A percentile compares a stretch with the other conserved stretches of the same genome.
Evolutionary conservation across 2,888 invertebrate species (phyloP).

Genomic region (Kryphioiulus occultus): DNA sequence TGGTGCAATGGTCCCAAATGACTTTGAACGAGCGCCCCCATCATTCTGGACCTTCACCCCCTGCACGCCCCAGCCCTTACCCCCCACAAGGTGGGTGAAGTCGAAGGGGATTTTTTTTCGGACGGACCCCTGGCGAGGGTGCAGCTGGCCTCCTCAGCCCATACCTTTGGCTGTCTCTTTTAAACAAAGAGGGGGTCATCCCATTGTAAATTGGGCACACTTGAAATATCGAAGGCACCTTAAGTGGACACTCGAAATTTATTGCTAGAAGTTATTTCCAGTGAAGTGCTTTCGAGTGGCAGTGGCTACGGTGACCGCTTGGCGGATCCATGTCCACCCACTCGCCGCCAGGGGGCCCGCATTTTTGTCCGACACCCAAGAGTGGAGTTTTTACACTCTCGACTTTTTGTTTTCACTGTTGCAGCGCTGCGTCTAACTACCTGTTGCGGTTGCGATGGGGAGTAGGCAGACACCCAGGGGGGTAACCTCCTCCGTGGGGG

Average conservation of each 20-base stretch:
- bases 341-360: background rate
- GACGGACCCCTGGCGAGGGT: slow-evolving; percentile 25
- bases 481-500: slow-evolving; percentile 31
- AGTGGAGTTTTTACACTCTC: background rate
- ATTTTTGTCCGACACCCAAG: slow-evolving; percentile 30
- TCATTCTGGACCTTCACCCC: background rate
- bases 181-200: slow-evolving; percentile 11
- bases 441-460: slow-evolving; percentile 29
- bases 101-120: background rate
- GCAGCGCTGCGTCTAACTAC: slow-evolving; percentile 14
- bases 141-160: background rate
- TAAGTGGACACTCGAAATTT: slow-evolving; percentile 35
- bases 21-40: background rate
- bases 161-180: background rate
- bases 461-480: background rate
- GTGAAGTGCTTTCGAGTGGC: slow-evolving; percentile 13
- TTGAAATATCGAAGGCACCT: slow-evolving; percentile 19
- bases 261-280: slow-evolving; percentile 18
- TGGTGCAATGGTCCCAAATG: background rate
- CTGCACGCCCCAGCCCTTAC: no score
- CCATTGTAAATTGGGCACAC: slow-evolving; percentile 11
- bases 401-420: background rate
- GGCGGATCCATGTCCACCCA: background rate
- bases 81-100: background rate
- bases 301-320: background rate